phyloP scores from a whole-genome alignment of 2,797 vertebrate species.

The Tragopan temminckii region DNA sequence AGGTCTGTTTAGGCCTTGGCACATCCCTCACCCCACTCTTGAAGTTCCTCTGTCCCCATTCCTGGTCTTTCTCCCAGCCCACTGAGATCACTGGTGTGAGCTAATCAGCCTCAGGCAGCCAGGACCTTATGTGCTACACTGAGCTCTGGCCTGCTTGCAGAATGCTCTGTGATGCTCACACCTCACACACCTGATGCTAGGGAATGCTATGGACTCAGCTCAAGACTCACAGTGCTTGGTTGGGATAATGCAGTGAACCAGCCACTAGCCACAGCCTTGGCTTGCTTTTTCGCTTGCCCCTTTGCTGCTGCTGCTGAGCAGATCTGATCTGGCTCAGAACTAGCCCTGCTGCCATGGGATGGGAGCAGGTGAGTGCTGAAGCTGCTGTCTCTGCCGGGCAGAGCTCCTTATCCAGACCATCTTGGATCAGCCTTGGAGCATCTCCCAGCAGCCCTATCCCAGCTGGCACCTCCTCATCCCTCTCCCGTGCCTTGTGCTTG shows the following conservation, averaged over 20 bases:
- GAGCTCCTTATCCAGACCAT: background rate
- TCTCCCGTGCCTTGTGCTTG: background rate
- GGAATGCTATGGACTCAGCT: background rate
- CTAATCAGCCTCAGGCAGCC: background rate
- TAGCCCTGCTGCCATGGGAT: fast-evolving
- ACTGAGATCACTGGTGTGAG: fast-evolving
- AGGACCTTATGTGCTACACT: background rate
- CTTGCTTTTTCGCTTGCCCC: background rate
- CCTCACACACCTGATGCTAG: background rate
- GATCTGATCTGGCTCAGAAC: background rate
- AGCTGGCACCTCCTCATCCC: background rate
- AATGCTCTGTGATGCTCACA: background rate
- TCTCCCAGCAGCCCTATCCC: background rate
- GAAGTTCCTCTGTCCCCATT: background rate
- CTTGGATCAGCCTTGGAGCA: background rate
- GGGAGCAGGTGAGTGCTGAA: background rate
- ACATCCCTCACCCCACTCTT: background rate
- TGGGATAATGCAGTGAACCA: background rate
- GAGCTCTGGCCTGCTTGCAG: background rate
- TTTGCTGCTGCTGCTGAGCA: background rate
- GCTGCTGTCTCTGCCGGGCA: background rate
- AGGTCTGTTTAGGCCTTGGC: background rate
- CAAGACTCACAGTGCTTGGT: background rate
- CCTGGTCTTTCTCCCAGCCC: background rate
- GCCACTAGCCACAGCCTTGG: background rate